A percentile compares a stretch with the other conserved stretches of the same genome.
Evolutionary conservation across 1,140 invertebrate genomes (phyloP).

Genomic region (Platyura marginata): DNA sequence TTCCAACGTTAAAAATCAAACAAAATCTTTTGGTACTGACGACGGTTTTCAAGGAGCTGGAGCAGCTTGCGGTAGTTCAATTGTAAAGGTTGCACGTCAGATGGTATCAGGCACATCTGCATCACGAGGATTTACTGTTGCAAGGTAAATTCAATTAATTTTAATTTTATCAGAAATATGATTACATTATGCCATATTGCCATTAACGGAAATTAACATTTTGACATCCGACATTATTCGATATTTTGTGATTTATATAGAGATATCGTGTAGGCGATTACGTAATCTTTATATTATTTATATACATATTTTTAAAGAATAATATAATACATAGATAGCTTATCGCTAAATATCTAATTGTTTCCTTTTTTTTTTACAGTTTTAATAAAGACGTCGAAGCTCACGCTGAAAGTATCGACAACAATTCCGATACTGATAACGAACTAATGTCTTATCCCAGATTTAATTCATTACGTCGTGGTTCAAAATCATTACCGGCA

Average conservation of each 20-base stretch:
- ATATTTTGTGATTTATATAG: too few species aligned
- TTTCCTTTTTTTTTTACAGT: conserved; percentile 1
- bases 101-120: conserved; percentile 34
- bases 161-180: too few species aligned
- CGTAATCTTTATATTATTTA: too few species aligned
- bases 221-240: too few species aligned
- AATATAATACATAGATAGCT: too few species aligned
- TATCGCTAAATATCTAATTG: background rate
- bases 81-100: conserved; percentile 49
- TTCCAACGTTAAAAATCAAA: conserved; percentile 12
- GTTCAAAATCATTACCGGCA: conserved; percentile 48
- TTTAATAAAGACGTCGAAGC: background rate
- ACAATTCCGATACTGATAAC: background rate
- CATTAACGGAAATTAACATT: too few species aligned
- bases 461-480: conserved; percentile 25
- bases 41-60: conserved; percentile 50
- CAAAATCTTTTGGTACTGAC: conserved; percentile 40
- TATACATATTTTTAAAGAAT: too few species aligned
- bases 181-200: too few species aligned
- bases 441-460: background rate
- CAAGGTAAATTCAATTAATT: too few species aligned
- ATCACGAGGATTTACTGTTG: conserved; percentile 24
- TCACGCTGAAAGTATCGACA: too few species aligned
- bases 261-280: too few species aligned
- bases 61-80: conserved; percentile 47